phyloP scores from a whole-genome alignment of 2,888 invertebrate genomes.

The Crepidodera aurea region DNA sequence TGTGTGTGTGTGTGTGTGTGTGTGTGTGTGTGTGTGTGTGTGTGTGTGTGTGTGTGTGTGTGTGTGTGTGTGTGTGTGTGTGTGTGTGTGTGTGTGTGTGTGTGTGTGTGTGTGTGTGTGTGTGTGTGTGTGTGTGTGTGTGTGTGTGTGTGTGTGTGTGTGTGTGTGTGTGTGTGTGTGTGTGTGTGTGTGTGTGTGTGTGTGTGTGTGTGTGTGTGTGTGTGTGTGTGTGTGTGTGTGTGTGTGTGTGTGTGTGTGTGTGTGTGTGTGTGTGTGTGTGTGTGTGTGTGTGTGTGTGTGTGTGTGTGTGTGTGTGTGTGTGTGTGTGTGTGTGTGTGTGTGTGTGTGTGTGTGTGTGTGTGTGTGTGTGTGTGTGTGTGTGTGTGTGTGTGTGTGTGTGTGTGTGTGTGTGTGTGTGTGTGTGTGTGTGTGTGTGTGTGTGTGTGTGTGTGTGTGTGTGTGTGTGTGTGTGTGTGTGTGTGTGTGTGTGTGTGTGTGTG shows the following conservation, averaged over 20 bases:
- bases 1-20: slow-evolving; percentile 2
- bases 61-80: slow-evolving; percentile 2
- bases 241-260: slow-evolving; percentile 5
- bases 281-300: slow-evolving; percentile 8
- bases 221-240: slow-evolving; percentile 4
- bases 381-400: slow-evolving; percentile 9
- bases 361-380: slow-evolving; percentile 10
- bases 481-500: slow-evolving; percentile 7
- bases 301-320: slow-evolving; percentile 6
- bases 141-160: slow-evolving; percentile 5
- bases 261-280: slow-evolving; percentile 4
- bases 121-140: slow-evolving; percentile 6
- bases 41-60: slow-evolving; percentile 5
- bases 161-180: slow-evolving; percentile 6
- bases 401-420: slow-evolving; percentile 9
- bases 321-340: slow-evolving; percentile 9
- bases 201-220: slow-evolving; percentile 6
- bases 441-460: slow-evolving; percentile 8
- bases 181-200: slow-evolving; percentile 5
- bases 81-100: slow-evolving; percentile 6
- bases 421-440: slow-evolving; percentile 9
- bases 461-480: slow-evolving; percentile 9
- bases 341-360: slow-evolving; percentile 9
- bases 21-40: slow-evolving; percentile 3
- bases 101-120: slow-evolving; percentile 6